A percentile compares a stretch with the other conserved stretches of the same genome.
These are phyloP conservation scores for Trachelus tabidus DNA, from an alignment of 2,888 invertebrate genomes.

Conservation along the genomic window DNA sequence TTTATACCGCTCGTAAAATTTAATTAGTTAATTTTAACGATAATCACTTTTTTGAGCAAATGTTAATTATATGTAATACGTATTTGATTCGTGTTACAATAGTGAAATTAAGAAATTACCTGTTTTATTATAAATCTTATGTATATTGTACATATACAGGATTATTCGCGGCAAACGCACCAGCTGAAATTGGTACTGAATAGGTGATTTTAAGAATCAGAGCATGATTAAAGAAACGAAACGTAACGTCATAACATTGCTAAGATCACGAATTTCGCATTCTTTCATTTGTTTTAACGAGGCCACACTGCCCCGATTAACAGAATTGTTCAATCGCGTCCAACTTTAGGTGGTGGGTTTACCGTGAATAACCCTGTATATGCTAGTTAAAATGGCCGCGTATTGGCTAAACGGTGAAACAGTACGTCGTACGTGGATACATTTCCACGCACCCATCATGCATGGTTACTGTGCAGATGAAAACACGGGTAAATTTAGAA, in stretches of 20 bases:
- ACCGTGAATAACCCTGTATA: not conserved
- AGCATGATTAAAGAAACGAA: no score
- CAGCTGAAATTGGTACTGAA: no score
- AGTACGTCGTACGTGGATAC: not conserved
- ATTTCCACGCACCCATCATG: constrained; percentile 8
- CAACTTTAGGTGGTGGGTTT: no score
- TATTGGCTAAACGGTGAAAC: not conserved
- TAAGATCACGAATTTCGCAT: no score
- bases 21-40: not conserved
- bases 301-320: no score
- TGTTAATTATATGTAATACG: not conserved
- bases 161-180: no score
- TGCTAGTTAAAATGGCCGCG: not conserved
- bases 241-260: no score
- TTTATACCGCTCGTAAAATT: not conserved
- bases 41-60: not conserved
- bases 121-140: not conserved
- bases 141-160: not conserved
- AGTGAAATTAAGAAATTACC: not conserved
- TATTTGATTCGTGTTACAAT: not conserved
- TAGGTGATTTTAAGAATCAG: no score
- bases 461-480: constrained; percentile 16
- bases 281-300: no score
- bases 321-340: no score
- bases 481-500: constrained; percentile 51